Percentiles rank a stretch among this genome's conserved stretches.
Evolutionary conservation across 2,888 invertebrate genomes (phyloP).

Genomic region (Limnephilus marmoratus): DNA sequence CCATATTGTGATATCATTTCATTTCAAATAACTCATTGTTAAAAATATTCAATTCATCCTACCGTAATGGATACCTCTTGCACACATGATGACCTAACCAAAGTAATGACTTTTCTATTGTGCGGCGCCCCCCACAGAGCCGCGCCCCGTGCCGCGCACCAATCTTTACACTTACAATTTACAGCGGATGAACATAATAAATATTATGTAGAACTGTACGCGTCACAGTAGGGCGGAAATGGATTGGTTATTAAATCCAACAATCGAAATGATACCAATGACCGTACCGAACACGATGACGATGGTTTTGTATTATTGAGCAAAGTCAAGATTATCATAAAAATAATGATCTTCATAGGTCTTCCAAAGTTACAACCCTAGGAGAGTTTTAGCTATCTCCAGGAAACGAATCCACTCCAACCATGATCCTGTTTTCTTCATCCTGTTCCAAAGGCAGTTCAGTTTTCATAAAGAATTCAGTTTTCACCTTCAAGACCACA

Average conservation of each 20-base stretch:
- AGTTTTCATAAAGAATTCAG: too few species aligned
- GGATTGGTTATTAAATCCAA: neutral
- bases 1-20: neutral
- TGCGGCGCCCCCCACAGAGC: constrained; percentile 29
- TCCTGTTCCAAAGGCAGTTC: too few species aligned
- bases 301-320: neutral
- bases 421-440: too few species aligned
- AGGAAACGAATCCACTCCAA: neutral
- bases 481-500: too few species aligned
- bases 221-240: neutral
- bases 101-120: constrained; percentile 50
- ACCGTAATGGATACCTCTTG: constrained; percentile 32
- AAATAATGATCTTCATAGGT: neutral
- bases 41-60: constrained; percentile 32
- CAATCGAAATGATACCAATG: neutral
- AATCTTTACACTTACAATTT: neutral
- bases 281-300: neutral
- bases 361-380: neutral
- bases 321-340: neutral
- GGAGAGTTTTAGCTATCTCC: neutral
- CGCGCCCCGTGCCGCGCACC: neutral
- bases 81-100: constrained; percentile 32
- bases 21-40: constrained; percentile 20
- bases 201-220: neutral
- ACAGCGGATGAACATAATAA: neutral